Evolutionary conservation across 1,140 invertebrate genomes (phyloP).

Genomic region (Cotesia chilonis): DNA sequence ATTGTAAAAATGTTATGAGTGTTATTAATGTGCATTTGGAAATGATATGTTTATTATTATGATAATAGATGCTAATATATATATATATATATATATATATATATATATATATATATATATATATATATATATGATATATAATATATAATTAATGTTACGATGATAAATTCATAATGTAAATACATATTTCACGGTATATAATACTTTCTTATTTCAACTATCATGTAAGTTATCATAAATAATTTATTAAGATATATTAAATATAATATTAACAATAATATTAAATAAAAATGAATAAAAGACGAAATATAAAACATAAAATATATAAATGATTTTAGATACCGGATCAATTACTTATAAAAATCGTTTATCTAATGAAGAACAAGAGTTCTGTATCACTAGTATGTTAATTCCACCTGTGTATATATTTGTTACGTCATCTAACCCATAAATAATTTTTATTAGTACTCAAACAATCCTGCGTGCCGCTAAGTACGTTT

Average conservation of each 20-base stretch:
- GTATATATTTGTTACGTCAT: conserved; percentile 63
- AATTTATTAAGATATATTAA: not conserved
- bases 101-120: not conserved
- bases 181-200: conserved; percentile 19
- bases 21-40: not conserved
- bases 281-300: conserved; percentile 17
- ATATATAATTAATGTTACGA: conserved; percentile 12
- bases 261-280: not conserved
- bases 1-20: too few relatives aligned
- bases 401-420: conserved; percentile 63
- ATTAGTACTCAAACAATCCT: conserved; percentile 35
- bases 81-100: not conserved
- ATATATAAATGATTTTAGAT: conserved; percentile 13
- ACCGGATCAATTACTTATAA: conserved; percentile 7
- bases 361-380: conserved; percentile 9
- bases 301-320: not conserved
- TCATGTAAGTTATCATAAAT: conserved; percentile 6
- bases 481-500: conserved; percentile 45
- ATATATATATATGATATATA: conserved; percentile 8
- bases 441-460: conserved; percentile 40
- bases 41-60: conserved; percentile 6
- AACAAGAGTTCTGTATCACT: conserved; percentile 53
- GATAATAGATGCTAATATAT: not conserved
- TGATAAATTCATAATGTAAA: conserved; percentile 23
- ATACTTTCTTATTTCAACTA: conserved; percentile 11